A percentile compares a stretch with the other conserved stretches of the same genome.
Conservation (phyloP, 2,888 invertebrate genomes). For the Melieria picta region DNA sequence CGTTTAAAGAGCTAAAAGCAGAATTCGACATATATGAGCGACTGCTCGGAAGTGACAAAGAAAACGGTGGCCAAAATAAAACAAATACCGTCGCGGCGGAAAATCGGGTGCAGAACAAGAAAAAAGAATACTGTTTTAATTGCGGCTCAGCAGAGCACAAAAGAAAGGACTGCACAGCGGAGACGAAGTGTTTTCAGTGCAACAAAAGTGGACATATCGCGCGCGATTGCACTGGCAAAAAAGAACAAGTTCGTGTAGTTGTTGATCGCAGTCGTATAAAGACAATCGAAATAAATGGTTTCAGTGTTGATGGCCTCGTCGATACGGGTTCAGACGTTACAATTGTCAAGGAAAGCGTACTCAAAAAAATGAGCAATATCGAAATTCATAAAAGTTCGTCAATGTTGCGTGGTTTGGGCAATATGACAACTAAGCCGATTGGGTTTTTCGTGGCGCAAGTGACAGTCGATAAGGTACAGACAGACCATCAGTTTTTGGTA, state of each 20-base stretch:
- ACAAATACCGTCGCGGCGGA: not conserved
- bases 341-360: conserved; percentile 8
- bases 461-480: not conserved
- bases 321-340: conserved; percentile 24
- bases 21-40: conserved; percentile 27
- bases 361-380: not conserved
- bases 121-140: conserved; percentile 27
- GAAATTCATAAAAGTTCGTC: not conserved
- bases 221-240: conserved; percentile 4
- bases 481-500: conserved; percentile 14
- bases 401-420: conserved; percentile 3
- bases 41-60: conserved; percentile 10
- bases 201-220: conserved; percentile 21
- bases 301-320: conserved; percentile 8
- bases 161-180: conserved; percentile 22
- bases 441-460: not conserved
- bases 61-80: not conserved
- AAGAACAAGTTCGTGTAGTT: not conserved
- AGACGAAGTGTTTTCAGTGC: conserved; percentile 29
- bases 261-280: no score
- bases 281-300: not conserved
- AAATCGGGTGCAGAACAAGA: not conserved
- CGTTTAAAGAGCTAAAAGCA: conserved; percentile 33
- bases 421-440: conserved; percentile 2
- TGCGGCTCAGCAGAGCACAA: conserved; percentile 29